Base-by-base conservation (phyloP, 2,113 vertebrate genomes). In the Elanus axillaris region DNA sequence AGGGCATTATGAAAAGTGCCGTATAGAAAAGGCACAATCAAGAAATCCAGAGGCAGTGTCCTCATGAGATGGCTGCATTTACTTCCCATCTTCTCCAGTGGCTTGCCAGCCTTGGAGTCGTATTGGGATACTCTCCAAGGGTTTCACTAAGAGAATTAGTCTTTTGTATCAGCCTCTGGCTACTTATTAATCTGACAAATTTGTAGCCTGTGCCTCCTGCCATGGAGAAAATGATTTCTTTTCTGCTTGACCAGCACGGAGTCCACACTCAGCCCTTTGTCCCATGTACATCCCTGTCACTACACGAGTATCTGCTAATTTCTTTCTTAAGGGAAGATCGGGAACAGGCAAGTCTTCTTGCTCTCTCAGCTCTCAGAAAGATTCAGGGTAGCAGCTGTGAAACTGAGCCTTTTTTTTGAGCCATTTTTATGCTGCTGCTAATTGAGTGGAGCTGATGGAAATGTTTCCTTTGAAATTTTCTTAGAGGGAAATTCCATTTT, bases 111-210 rank as follows among this genome's bases (percentile, higher is more conserved):
- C 67, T 95, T 5, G 5, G 63, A 80, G n/a, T 80, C 42, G 2
- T 50, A 47, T 27, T 80, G 94, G 91, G 74, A 94, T 90, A 72
- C 71, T 94, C 94, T 91, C 94, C 90, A 68, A 93, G 88, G 86
- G 63, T 58, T 94, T 90, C 76, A 76, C 62, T 69, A 38, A 83
- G 90, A 88, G 93, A 95, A 92, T 88, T 92, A 86, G 75, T 86
- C 95, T 94, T 88, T 94, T 83, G 22, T 95, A 83, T 90, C 85
- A 93, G 88, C 93, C 92, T 74, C 92, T 74, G 88, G 88, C 90
- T 96, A 77, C 90, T 97, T 11, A 13, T 91, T 93, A 86, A 86
- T 29, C 63, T 77, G 59, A 62, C 45, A 90, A 77, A 95, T 92
- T 62, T 88, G 88, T 79, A 76, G 78, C 85, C 67, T 5, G 13